Percentiles rank a stretch among this genome's conserved stretches.
Evolutionary conservation across 2,797 vertebrate species (phyloP).

Genomic region (Cyprinodon diabolis): DNA sequence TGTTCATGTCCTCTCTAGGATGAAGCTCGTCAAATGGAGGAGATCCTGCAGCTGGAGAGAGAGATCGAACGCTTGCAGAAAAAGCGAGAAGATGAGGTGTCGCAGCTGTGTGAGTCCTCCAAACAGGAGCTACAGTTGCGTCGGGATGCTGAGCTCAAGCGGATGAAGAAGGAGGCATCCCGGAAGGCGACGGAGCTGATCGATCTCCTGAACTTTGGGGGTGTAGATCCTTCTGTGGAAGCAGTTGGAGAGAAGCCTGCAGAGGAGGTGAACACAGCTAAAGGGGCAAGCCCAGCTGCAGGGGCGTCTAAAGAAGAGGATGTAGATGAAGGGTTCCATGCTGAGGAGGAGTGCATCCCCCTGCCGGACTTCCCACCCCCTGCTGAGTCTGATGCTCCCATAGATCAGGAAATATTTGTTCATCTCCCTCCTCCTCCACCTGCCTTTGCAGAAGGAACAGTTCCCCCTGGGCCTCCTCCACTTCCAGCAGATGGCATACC

Average conservation of each 20-base stretch:
- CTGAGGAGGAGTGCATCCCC: conserved; percentile 85
- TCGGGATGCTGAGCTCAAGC: conserved; percentile 88
- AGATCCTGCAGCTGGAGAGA: conserved; percentile 89
- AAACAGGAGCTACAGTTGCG: conserved; percentile 87
- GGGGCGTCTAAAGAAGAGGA: conserved; percentile 80
- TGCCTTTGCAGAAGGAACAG: conserved; percentile 79
- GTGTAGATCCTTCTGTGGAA: conserved; percentile 74
- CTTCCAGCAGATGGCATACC: conserved; percentile 28
- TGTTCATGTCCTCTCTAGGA: conserved; percentile 57
- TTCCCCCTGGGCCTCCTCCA: conserved; percentile 61
- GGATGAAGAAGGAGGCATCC: conserved; percentile 91
- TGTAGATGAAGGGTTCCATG: conserved; percentile 89
- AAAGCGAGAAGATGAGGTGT: conserved; percentile 88
- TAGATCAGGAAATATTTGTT: conserved; percentile 80
- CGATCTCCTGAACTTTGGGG: conserved; percentile 87
- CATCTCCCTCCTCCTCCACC: conserved; percentile 83
- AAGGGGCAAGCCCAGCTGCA: conserved; percentile 20
- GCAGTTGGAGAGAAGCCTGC: conserved; percentile 34
- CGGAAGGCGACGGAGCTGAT: conserved; percentile 89
- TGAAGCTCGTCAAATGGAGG: conserved; percentile 89
- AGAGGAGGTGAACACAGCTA: conserved; percentile 48
- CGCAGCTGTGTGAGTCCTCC: conserved; percentile 86
- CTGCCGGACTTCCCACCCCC: conserved; percentile 82
- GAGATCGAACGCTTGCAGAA: conserved; percentile 92
- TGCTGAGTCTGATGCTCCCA: conserved; percentile 66